phyloP scores from a whole-genome alignment of 2,797 vertebrate species.

The Monodelphis domestica region DNA sequence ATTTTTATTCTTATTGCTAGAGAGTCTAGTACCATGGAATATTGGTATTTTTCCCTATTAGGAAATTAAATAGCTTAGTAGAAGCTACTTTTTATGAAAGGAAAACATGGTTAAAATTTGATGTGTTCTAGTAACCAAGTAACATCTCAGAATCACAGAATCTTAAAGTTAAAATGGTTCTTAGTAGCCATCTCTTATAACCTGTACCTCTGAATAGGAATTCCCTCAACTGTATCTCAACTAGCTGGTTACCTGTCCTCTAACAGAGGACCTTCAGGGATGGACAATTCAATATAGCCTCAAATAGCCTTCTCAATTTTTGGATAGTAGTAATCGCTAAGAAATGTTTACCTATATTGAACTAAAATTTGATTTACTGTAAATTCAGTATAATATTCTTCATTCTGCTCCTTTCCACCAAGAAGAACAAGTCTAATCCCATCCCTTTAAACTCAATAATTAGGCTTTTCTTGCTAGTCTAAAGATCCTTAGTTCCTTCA shows the following conservation, averaged over 20 bases:
- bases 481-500: not conserved
- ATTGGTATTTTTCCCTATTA: not conserved
- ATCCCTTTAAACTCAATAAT: not conserved
- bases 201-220: not conserved
- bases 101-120: not conserved
- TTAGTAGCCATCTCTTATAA: not conserved
- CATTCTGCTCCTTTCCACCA: not conserved
- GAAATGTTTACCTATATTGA: not conserved
- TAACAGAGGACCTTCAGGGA: no score
- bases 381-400: not conserved
- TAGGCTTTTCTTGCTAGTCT: not conserved
- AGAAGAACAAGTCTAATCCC: not conserved
- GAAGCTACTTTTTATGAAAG: not conserved
- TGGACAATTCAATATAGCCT: not conserved
- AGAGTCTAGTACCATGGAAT: not conserved
- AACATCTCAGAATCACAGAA: not conserved
- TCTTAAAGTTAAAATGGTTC: not conserved
- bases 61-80: not conserved
- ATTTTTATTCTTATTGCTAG: not conserved
- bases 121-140: not conserved
- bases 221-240: not conserved
- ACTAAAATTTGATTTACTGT: not conserved
- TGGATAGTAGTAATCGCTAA: not conserved
- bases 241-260: not conserved
- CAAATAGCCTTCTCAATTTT: not conserved